Conservation (phyloP, 1,140 invertebrate genomes). For the Gryon sp. region DNA sequence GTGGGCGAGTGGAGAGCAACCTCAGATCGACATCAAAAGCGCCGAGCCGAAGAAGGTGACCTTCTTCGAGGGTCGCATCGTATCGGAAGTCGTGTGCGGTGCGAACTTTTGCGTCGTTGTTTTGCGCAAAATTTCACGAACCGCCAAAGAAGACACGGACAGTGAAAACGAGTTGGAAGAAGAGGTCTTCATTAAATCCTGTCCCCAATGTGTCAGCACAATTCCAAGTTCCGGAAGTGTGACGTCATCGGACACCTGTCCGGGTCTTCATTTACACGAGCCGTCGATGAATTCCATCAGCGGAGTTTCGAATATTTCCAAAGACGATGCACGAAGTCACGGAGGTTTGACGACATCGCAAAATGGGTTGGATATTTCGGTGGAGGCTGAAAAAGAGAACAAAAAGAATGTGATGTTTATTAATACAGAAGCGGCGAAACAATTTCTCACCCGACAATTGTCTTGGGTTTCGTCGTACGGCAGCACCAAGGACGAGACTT, state of each 20-base stretch:
- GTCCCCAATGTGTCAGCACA: slow-evolving; percentile 81
- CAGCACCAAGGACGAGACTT: slow-evolving; percentile 82
- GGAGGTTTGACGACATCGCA: slow-evolving; percentile 57
- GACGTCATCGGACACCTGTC: slow-evolving; percentile 79
- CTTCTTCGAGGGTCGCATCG: slow-evolving; percentile 84
- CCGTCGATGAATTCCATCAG: slow-evolving; percentile 78
- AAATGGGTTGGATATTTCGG: slow-evolving; percentile 67
- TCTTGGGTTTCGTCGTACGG: slow-evolving; percentile 85
- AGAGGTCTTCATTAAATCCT: slow-evolving; percentile 84
- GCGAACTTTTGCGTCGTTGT: slow-evolving; percentile 85
- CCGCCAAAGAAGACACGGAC: slow-evolving; percentile 81
- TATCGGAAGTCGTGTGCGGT: slow-evolving; percentile 84
- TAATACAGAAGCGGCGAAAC: slow-evolving; percentile 85
- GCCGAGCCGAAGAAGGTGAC: slow-evolving; percentile 82
- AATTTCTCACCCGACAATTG: slow-evolving; percentile 85
- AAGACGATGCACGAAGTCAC: slow-evolving; percentile 66
- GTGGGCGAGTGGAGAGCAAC: slow-evolving; percentile 87
- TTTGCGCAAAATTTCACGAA: slow-evolving; percentile 81
- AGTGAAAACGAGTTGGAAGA: slow-evolving; percentile 82
- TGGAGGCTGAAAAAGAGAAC: slow-evolving; percentile 78
- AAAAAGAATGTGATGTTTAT: slow-evolving; percentile 85
- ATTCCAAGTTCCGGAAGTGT: slow-evolving; percentile 71
- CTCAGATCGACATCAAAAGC: slow-evolving; percentile 84
- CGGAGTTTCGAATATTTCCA: slow-evolving; percentile 77
- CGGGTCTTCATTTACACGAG: slow-evolving; percentile 76